A percentile compares a stretch with the other conserved stretches of the same genome.
Conservation (phyloP, 2,888 invertebrate species). For the Melipona beecheii region DNA sequence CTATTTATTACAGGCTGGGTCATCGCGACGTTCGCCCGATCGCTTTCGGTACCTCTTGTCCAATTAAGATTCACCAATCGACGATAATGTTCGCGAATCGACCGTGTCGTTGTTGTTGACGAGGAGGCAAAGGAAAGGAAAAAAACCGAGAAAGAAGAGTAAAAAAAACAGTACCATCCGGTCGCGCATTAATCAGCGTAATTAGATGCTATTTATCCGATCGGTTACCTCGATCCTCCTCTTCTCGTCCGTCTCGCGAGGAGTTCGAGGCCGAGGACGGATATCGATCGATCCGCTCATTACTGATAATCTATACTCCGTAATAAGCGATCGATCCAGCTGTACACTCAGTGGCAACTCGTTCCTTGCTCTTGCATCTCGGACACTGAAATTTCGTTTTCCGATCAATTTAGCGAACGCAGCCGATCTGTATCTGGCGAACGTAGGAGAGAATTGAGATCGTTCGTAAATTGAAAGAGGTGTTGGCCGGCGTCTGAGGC, state of each 20-base stretch:
- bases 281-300: slow-evolving; percentile 80
- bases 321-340: slow-evolving; percentile 76
- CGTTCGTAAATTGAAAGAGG: neutral
- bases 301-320: slow-evolving; percentile 83
- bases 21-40: slow-evolving; percentile 14
- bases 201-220: slow-evolving; percentile 82
- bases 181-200: slow-evolving; percentile 80
- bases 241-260: slow-evolving; percentile 9
- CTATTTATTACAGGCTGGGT: slow-evolving; percentile 17
- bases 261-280: slow-evolving; percentile 64
- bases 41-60: slow-evolving; percentile 25
- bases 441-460: neutral
- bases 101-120: slow-evolving; percentile 46
- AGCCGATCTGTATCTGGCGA: neutral
- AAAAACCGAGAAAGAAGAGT: slow-evolving; percentile 29
- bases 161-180: slow-evolving; percentile 69
- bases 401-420: neutral
- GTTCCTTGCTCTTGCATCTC: neutral
- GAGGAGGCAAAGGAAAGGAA: slow-evolving; percentile 24
- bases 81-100: slow-evolving; percentile 49
- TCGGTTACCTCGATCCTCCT: slow-evolving; percentile 30
- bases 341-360: slow-evolving; percentile 72
- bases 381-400: slow-evolving; percentile 8
- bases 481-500: neutral
- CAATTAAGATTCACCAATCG: slow-evolving; percentile 64